Evolutionary conservation across 2,113 vertebrate genomes (phyloP), one percentile per base, ranked within the genome.

Genomic region (Lagopus leucura): DNA sequence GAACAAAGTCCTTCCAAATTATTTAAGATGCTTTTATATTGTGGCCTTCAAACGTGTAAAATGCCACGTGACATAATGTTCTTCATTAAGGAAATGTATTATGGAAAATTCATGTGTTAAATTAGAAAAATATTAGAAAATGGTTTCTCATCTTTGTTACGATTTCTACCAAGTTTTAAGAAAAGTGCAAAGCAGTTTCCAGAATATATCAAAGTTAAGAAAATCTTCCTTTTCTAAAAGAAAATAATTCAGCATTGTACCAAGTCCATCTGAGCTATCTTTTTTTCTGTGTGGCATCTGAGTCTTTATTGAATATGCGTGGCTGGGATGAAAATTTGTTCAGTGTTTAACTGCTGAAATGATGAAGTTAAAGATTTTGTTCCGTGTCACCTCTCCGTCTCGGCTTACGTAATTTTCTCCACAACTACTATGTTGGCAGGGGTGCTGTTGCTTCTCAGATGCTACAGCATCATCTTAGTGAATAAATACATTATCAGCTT

Each of bases 291-390:
- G 25, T 65, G 43, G 43, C 27, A 4, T 64, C 84, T 72, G 25
- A 47, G 71, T 81, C 60, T 92, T 71, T 90, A 86, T 16, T 74
- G 40, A 47, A 76, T 42, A 76, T 13, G 72, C 72, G 60, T 2
- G 15, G 21, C 22, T 84, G 27, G 19, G 86, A 25, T 8, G 25
- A 28, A 64, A 42, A 66, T 24, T 57, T 89, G 6, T 5, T 63
- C 60, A 80, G 30, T 28, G 5, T 93, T 82, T 82, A 67, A 67
- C 71, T 92, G 76, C 47, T 81, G 65, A 74, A 95, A 92, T 94
- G 77, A n/a, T 36, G 3, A 74, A 80, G 50, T 36, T 45, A 21
- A 50, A 34, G 25, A 38, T 86, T 88, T 72, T 71, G 24, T 73
- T 87, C 18, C 14, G 18, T 27, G 6, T 38, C 45, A 72, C 17